Evolutionary conservation across 2,113 vertebrate genomes (phyloP).

Genomic region (Hucho hucho): DNA sequence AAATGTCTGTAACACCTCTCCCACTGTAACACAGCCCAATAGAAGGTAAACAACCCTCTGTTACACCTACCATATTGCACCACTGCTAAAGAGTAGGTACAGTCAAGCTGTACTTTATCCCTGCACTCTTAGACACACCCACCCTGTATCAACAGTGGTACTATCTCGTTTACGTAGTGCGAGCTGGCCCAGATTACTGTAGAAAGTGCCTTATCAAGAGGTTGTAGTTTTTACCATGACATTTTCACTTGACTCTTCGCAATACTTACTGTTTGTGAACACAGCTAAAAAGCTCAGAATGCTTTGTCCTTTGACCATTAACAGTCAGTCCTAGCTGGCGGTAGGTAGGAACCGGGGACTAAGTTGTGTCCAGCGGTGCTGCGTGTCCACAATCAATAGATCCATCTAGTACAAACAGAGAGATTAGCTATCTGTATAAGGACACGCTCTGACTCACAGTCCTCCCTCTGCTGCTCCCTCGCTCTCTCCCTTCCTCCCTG

Average conservation of each 20-base stretch:
- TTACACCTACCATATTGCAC: background rate
- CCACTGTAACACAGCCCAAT: too few relatives aligned
- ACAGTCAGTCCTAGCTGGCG: conserved; percentile 13
- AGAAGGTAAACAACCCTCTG: background rate
- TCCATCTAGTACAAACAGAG: conserved; percentile 13
- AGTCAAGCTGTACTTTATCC: background rate
- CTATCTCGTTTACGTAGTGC: background rate
- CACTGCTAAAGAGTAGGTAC: background rate
- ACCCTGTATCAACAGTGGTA: background rate
- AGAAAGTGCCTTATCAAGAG: too few relatives aligned
- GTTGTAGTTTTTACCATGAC: background rate
- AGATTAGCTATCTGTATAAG: conserved; percentile 29
- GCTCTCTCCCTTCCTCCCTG: conserved; percentile 5
- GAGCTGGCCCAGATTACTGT: too few relatives aligned
- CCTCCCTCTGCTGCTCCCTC: background rate
- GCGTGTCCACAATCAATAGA: conserved; percentile 31
- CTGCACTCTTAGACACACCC: background rate
- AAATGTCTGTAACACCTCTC: background rate
- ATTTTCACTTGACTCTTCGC: background rate
- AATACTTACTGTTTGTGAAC: conserved; percentile 9
- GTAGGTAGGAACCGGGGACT: background rate
- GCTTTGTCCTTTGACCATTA: background rate
- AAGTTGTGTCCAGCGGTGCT: conserved; percentile 29
- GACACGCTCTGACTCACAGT: conserved; percentile 53
- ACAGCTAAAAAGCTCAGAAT: background rate